Base-by-base conservation (phyloP, 2,113 vertebrate genomes). In the Isichthys henryi region DNA sequence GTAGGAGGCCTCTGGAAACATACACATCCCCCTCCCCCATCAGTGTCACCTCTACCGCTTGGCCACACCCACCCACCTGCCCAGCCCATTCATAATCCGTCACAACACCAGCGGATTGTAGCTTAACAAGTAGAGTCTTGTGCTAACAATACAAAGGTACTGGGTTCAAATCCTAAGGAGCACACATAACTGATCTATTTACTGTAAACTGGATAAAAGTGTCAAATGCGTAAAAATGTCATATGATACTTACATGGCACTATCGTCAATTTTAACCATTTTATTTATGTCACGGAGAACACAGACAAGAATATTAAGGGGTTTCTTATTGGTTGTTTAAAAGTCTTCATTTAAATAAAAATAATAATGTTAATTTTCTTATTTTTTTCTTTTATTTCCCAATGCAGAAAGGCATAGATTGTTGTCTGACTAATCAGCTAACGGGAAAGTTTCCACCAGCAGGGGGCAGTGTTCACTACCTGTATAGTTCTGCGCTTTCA, bases 401-500 rank as follows among this genome's bases (percentile, higher is more conserved):
- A 70, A 9, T 13, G n/a, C 9, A 5, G 39, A 70, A 70, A 70
- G 3, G 3, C 9, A 66, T 3, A 31, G 62, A 70, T 70, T 70
- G 10, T 4, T 5, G 23, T 66, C 58, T 27, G 62, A 70, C 5
- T 70, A 31, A 70, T 70, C n/a, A 70, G 10, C 11, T 31, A 70
- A 31, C 31, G n/a, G n/a, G 62, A 80, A n/a, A 2, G 21, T 23
- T 62, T 13, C 21, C 7, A 19, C 35, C 74, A 39, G 74, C 35
- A 80, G 74, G 31, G 31, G 74, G 82, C 82, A 84, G 43, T 48
- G 23, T 84, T 80, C 31, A 80, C 58, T 5, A 99, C 98, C 98
- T 96, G 98, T 99, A 93, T 97, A 99, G 93, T 99, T 99, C 91
- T 99, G 98, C 27, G 98, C 98, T 96, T 99, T 99, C 93, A 99